Conservation (phyloP, 1,140 invertebrate genomes). For the Trachymyrmex cornetzi region DNA sequence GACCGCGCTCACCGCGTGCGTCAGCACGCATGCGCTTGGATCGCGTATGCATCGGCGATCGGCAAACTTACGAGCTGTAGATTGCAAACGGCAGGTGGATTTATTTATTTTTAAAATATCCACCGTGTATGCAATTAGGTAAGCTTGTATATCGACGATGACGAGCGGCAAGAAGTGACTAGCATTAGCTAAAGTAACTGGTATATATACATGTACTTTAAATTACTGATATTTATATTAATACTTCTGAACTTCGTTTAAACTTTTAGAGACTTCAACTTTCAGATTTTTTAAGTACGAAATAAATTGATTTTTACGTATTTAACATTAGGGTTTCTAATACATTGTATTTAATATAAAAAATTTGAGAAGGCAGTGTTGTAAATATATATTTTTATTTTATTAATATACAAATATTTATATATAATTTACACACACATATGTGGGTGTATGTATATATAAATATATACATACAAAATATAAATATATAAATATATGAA, state of each 20-base stretch:
- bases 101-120: slow-evolving; percentile 19
- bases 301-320: not conserved
- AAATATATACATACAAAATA: not conserved
- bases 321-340: not conserved
- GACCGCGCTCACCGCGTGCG: slow-evolving; percentile 48
- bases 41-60: slow-evolving; percentile 17
- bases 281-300: not conserved
- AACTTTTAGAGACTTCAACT: not conserved
- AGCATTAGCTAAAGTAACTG: not conserved
- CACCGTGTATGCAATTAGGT: not conserved
- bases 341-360: not conserved
- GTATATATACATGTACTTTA: not conserved
- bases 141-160: not conserved
- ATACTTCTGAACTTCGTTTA: not conserved
- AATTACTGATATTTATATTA: not conserved
- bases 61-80: not conserved
- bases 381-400: not conserved
- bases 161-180: not conserved
- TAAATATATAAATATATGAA: not conserved
- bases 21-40: slow-evolving; percentile 56
- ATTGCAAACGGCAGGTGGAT: not conserved
- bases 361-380: not conserved
- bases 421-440: not conserved
- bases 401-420: not conserved
- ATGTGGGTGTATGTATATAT: too few species aligned